Base-by-base conservation (phyloP, 2,797 vertebrate genomes). In the Gila robusta region DNA sequence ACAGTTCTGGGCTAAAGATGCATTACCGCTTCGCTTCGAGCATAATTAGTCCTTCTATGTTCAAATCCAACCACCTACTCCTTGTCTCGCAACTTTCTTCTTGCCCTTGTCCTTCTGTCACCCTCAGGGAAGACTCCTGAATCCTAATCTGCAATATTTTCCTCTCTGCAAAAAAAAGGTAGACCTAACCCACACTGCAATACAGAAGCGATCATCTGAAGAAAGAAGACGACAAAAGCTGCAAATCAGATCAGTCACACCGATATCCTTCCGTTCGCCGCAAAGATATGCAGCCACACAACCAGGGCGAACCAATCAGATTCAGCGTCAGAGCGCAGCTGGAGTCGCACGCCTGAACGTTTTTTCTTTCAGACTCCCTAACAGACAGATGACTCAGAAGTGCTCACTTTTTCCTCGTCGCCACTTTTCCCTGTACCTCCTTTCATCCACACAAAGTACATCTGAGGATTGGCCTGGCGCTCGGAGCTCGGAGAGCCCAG, bases 161-260 rank as follows among this genome's bases (percentile, higher is more conserved):
- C n/a, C 37, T 52, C 64, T 52, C 44, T 35, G 78, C 78, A 64
- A 76, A 49, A 49, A 44, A 49, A 49, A 41, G 85, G 70, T 82
- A 72, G 85, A 83, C 41, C 70, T 81, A 81, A 73, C 81, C 69
- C 79, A 44, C 37, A 83, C 66, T 73, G 56, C 79, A 74, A 81
- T 26, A 78, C 69, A 81, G 74, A 74, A 67, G 78, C 21, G 21
- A 79, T 52, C 73, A 23, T 81, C 47, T 79, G 47, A 73, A 81
- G 89, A 83, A 85, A 82, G 91, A 92, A 94, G 14, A 32, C 2
- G 26, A 8, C 26, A 28, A 28, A 32, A 90, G 92, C 88, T 35
- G 90, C 85, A 93, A 92, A 94, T 93, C 90, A 91, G 90, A 93
- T 94, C 92, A 92, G 92, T 93, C 92, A 93, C 90, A 90, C 85